A percentile compares a stretch with the other conserved stretches of the same genome.
phyloP scores from a whole-genome alignment of 2,113 vertebrate genomes.

The Pelecanoides urinatrix region DNA sequence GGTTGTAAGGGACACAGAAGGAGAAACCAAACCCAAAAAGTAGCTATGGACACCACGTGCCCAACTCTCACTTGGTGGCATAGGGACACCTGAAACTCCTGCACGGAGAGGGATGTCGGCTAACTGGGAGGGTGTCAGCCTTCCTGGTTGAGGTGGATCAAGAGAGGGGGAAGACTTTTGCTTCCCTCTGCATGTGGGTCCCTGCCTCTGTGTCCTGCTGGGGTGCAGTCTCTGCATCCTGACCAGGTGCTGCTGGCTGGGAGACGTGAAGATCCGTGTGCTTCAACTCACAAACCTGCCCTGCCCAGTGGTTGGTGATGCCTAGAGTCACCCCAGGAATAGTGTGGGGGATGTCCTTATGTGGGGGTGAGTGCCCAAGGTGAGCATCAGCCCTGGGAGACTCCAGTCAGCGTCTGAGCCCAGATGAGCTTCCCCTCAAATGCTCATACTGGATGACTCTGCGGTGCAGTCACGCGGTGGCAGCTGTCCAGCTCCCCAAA shows the following conservation, averaged over 20 bases:
- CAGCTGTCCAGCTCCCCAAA: not conserved
- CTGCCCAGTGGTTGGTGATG: not conserved
- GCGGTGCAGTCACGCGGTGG: not conserved
- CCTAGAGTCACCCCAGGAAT: not conserved
- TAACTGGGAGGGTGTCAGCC: not conserved
- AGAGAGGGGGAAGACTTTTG: not conserved
- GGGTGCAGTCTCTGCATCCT: not conserved
- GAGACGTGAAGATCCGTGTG: not conserved
- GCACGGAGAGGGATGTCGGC: not conserved
- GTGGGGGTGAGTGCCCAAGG: not conserved
- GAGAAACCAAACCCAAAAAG: not conserved
- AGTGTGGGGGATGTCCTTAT: not conserved
- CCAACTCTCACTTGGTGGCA: not conserved
- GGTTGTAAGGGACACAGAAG: not conserved
- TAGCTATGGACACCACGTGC: not conserved
- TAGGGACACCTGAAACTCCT: not conserved
- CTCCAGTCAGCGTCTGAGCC: not conserved
- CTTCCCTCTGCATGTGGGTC: not conserved
- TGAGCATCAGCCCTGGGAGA: not conserved
- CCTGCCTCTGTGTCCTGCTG: not conserved
- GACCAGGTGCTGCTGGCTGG: not conserved
- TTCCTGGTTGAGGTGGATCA: not conserved
- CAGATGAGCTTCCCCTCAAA: not conserved
- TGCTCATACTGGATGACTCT: not conserved
- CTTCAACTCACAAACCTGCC: not conserved